phyloP scores from a whole-genome alignment of 2,113 vertebrate species.

The Lipotes vexillifer region DNA sequence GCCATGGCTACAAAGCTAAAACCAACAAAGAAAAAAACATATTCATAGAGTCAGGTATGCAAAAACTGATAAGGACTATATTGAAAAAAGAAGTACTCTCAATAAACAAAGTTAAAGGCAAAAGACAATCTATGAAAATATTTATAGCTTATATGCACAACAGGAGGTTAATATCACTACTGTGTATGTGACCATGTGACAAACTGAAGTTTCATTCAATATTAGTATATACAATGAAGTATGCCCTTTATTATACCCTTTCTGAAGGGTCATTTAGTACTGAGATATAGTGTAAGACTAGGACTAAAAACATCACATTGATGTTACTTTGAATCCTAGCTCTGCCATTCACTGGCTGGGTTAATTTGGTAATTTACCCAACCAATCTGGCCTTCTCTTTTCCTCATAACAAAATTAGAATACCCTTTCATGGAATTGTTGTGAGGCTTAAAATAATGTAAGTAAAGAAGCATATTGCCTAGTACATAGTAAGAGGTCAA shows the following conservation, averaged over 20 bases:
- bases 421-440: not conserved
- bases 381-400: not conserved
- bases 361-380: not conserved
- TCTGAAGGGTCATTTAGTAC: not conserved
- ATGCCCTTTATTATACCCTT: not conserved
- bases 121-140: not conserved
- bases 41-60: not conserved
- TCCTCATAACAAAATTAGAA: not conserved
- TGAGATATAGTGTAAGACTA: not conserved
- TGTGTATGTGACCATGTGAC: not conserved
- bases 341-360: not conserved
- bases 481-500: not conserved
- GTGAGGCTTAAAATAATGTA: not conserved
- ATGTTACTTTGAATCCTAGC: not conserved
- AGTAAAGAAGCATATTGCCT: not conserved
- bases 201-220: not conserved
- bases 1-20: not conserved
- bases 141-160: not conserved
- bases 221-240: not conserved
- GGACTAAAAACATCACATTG: not conserved
- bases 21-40: not conserved
- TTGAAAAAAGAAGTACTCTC: not conserved
- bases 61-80: not conserved
- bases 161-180: not conserved
- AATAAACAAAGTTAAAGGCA: not conserved